Conservation (phyloP, 2,888 invertebrate species). For the Nomada ferruginata region DNA sequence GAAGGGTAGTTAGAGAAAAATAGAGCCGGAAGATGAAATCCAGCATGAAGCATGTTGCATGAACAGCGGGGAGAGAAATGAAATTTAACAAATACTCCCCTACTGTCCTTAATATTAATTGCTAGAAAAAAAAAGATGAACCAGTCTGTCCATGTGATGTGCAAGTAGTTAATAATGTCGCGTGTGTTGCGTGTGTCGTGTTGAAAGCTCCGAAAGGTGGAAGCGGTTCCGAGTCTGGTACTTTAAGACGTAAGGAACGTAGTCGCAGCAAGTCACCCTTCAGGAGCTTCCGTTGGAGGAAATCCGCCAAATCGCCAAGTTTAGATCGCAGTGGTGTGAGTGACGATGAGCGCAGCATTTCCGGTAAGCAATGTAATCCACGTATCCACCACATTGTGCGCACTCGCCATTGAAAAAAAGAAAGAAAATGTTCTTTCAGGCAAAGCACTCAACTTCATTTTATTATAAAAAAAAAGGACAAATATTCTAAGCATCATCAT, state of each 20-base stretch:
- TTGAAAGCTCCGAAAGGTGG: slow-evolving; percentile 81
- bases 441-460: background rate
- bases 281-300: slow-evolving; percentile 96
- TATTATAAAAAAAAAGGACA: too few relatives aligned
- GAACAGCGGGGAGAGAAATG: slow-evolving; percentile 13
- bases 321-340: slow-evolving; percentile 90
- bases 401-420: too few relatives aligned
- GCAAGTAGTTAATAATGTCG: slow-evolving; percentile 75
- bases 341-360: slow-evolving; percentile 91
- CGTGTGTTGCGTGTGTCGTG: slow-evolving; percentile 73
- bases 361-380: slow-evolving; percentile 75
- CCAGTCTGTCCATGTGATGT: slow-evolving; percentile 58
- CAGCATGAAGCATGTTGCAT: slow-evolving; percentile 78
- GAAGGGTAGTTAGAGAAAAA: background rate
- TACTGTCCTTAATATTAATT: slow-evolving; percentile 43
- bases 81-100: slow-evolving; percentile 5
- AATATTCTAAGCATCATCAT: too few relatives aligned
- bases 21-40: background rate
- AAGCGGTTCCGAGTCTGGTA: slow-evolving; percentile 82
- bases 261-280: slow-evolving; percentile 97
- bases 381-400: slow-evolving; percentile 12
- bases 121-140: slow-evolving; percentile 20
- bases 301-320: slow-evolving; percentile 87
- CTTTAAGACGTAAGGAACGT: slow-evolving; percentile 88
- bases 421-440: too few relatives aligned